These are phyloP conservation scores for Euwallacea fornicatus DNA, from an alignment of 1,140 invertebrate species.

Conservation along the genomic window DNA sequence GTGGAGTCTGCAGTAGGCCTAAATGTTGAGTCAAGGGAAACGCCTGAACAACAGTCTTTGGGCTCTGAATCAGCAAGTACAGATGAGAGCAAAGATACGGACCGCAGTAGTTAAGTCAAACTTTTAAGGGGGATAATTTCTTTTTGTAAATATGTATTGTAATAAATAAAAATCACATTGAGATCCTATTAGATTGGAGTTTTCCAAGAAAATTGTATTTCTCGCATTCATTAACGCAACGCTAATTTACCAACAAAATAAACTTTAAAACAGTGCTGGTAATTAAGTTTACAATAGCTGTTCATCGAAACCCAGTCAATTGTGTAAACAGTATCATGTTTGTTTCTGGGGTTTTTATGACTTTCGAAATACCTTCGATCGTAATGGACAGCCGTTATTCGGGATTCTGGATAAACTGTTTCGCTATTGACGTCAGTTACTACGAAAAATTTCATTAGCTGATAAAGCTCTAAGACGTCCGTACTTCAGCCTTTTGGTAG, in stretches of 20 bases:
- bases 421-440: background rate
- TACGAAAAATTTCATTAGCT: background rate
- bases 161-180: slow-evolving; percentile 3
- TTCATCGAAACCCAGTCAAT: slow-evolving; percentile 28
- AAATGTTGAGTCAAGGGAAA: background rate
- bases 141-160: slow-evolving; percentile 1
- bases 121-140: background rate
- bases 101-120: background rate
- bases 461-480: too few species aligned
- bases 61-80: background rate
- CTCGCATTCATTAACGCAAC: background rate
- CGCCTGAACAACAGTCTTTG: too few species aligned
- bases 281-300: slow-evolving; percentile 33
- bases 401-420: background rate
- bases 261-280: slow-evolving; percentile 8
- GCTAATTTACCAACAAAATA: slow-evolving; percentile 23
- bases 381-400: background rate
- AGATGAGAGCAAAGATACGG: background rate
- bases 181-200: too few species aligned
- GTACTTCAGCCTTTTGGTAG: too few species aligned
- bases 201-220: background rate
- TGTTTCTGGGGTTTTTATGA: slow-evolving; percentile 22
- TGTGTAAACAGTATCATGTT: slow-evolving; percentile 20
- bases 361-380: slow-evolving; percentile 18
- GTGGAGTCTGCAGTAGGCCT: slow-evolving; percentile 19